Evolutionary conservation across 2,113 vertebrate genomes (phyloP), one percentile per base, ranked within the genome.

Genomic region (Balaenoptera acutorostrata): DNA sequence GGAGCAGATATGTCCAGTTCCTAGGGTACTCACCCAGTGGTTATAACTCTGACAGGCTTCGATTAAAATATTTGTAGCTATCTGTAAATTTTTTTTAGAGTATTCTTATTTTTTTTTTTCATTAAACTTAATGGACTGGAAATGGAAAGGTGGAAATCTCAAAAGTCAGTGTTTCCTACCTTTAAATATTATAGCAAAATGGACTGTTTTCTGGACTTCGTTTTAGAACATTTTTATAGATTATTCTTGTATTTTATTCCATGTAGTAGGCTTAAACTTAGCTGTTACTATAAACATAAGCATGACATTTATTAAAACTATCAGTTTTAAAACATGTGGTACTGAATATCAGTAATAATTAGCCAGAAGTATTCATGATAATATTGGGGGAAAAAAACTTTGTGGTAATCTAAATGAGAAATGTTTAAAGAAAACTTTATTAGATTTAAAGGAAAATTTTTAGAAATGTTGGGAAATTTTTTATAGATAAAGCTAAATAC

Each of bases 171-270:
- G 36, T 81, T 92, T 92, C 14, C 3, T 88, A 57, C 97, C 93
- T 96, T 90, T 96, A 80, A 36, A 85, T 96, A 83, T 94, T 90
- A 96, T 36, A 81, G 77, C 80, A 66, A 98, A 85, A 96, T 98
- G 17, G 90, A 55, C 0, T 96, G 81, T 88, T 97, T 97, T 97
- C 97, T 96, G 96, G 75, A 98, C 46, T 12, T 95, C 81, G 31
- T 92, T 96, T 92, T 88, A 97, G 97, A 98, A 97, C 96, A 84
- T 95, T 52, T 15, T 98, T 98, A 97, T 97, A 94, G 55, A 86
- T 97, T 85, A 64, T 59, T 57, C 95, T 66, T 85, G n/a, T 41
- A 69, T 89, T 44, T 71, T 72, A 18, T 11, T 86, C 23, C n/a
- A 31, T 68, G 33, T 90, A 15, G 33, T 88, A 75, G 41, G 41